Evolutionary conservation across 2,797 vertebrate species (phyloP).

Genomic region (Cryptoblepharus egeriae): DNA sequence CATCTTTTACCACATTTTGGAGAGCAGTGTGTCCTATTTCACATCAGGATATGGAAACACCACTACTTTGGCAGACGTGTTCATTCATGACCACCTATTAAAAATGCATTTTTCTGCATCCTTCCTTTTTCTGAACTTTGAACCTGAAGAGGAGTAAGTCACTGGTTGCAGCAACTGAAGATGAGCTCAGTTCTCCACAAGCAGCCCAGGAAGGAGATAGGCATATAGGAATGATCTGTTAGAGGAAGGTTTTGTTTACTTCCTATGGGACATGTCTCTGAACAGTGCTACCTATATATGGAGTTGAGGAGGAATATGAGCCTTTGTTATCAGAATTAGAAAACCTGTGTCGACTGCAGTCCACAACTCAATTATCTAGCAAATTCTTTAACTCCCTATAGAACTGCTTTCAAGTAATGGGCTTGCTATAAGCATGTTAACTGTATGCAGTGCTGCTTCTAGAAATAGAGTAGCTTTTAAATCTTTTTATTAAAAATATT

Average conservation of each 20-base stretch:
- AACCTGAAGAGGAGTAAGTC: background rate
- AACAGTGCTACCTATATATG: background rate
- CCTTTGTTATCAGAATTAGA: background rate
- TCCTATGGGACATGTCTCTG: too few species aligned
- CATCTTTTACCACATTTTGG: background rate
- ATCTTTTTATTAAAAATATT: background rate
- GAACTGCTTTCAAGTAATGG: background rate
- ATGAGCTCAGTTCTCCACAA: background rate
- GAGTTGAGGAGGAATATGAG: background rate
- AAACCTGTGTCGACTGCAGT: background rate
- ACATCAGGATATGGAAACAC: background rate
- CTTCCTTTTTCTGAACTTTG: background rate
- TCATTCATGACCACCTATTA: background rate
- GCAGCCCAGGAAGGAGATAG: background rate
- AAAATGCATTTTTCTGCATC: background rate
- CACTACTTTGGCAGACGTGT: background rate
- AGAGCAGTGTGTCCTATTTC: background rate
- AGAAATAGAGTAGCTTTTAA: background rate
- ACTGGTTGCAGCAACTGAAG: background rate
- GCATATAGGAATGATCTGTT: background rate
- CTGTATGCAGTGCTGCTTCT: background rate
- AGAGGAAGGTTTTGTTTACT: too few species aligned
- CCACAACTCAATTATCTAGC: background rate
- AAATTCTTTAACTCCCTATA: background rate
- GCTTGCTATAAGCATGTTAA: background rate